These are phyloP conservation scores for Trichacis sp. DNA, from an alignment of 2,888 invertebrate species.

Conservation along the genomic window DNA sequence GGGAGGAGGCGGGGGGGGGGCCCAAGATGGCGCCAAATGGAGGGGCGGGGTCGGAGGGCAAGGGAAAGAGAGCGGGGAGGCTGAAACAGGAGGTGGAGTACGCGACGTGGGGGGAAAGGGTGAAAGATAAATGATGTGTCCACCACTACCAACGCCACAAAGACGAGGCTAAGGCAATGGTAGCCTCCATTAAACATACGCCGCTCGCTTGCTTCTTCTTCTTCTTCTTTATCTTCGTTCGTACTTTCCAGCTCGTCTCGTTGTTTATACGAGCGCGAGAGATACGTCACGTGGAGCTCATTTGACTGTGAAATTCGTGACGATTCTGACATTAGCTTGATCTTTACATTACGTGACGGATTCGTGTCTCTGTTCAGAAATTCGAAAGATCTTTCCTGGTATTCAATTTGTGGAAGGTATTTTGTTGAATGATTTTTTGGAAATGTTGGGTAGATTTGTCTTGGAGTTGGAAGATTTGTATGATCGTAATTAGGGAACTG, in stretches of 20 bases:
- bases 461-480: too few relatives aligned
- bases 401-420: too few relatives aligned
- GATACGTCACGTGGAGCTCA: too few relatives aligned
- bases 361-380: too few relatives aligned
- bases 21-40: slow-evolving; percentile 66
- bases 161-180: slow-evolving; percentile 48
- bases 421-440: too few relatives aligned
- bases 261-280: neutral
- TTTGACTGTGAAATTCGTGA: too few relatives aligned
- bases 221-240: neutral
- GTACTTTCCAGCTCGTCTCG: neutral
- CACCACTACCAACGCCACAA: slow-evolving; percentile 56
- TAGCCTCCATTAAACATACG: slow-evolving; percentile 61
- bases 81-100: slow-evolving; percentile 43
- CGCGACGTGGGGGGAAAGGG: slow-evolving; percentile 55
- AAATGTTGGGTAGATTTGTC: too few relatives aligned
- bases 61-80: slow-evolving; percentile 39
- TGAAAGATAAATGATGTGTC: slow-evolving; percentile 68
- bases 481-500: too few relatives aligned
- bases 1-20: slow-evolving; percentile 59
- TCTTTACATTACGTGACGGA: too few relatives aligned
- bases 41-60: slow-evolving; percentile 49
- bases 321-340: too few relatives aligned
- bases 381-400: too few relatives aligned
- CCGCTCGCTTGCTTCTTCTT: slow-evolving; percentile 43